Conservation (phyloP, 2,113 vertebrate species). For the Paramormyrops kingsleyae region DNA sequence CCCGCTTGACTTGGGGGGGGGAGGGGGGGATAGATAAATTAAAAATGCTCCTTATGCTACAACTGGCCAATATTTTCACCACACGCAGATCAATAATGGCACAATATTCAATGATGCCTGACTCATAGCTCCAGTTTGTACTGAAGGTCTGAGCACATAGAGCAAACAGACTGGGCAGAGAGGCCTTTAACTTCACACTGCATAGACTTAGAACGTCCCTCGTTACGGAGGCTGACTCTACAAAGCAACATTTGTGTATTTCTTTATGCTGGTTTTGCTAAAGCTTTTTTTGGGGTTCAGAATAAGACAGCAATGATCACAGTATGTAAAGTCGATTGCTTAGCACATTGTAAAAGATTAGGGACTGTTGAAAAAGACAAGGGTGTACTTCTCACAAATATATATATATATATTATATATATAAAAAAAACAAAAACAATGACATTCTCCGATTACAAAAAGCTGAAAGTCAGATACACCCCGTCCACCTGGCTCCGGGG, state of each 20-base stretch:
- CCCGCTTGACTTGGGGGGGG: slow-evolving; percentile 26
- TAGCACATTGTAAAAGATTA: slow-evolving; percentile 55
- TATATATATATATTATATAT: slow-evolving; percentile 37
- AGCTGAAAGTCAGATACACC: slow-evolving; percentile 52
- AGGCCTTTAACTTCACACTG: slow-evolving; percentile 65
- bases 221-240: slow-evolving; percentile 30
- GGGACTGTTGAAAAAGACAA: slow-evolving; percentile 44
- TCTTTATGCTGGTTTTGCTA: slow-evolving; percentile 72
- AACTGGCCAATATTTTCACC: slow-evolving; percentile 51
- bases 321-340: slow-evolving; percentile 53
- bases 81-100: slow-evolving; percentile 58
- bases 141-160: slow-evolving; percentile 38
- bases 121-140: slow-evolving; percentile 47
- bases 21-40: slow-evolving; percentile 30
- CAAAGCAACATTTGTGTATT: slow-evolving; percentile 25
- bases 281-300: slow-evolving; percentile 62
- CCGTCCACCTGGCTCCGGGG: slow-evolving; percentile 44
- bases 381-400: slow-evolving; percentile 26
- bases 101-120: slow-evolving; percentile 53
- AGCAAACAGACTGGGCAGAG: slow-evolving; percentile 55
- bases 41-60: slow-evolving; percentile 62
- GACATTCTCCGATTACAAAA: slow-evolving; percentile 58
- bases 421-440: slow-evolving; percentile 50
- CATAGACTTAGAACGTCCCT: slow-evolving; percentile 59
- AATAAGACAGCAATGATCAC: slow-evolving; percentile 62